Evolutionary conservation across 1,140 invertebrate species (phyloP), one percentile per base, ranked within the genome.

Genomic region (Oppia nitens): DNA sequence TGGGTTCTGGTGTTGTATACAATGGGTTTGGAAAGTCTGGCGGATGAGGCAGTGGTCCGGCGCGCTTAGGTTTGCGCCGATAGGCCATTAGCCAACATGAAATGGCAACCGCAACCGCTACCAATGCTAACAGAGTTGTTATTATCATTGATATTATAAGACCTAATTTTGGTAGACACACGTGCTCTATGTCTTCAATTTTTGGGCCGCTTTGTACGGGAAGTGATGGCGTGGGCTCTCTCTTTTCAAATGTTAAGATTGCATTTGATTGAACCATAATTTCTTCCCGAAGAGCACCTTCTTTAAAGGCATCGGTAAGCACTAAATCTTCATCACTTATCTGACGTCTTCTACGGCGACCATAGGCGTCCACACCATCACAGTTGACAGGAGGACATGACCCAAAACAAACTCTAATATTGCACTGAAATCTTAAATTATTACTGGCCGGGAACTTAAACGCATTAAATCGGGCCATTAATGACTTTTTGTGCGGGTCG

Each of bases 381-480:
- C 89, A 94, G 68, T 94, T 92, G 0, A 92, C 87, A 60, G 90
- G 89, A 78, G 91, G 89, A 74, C 90, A 94, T 72, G 83, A 85
- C 70, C 88, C 87, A 68, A 94, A 94, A 76, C 90, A 94, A 3
- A 94, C 88, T 49, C 89, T 78, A 68, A 94, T 90, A 69, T 92
- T 93, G 70, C 90, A 94, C 71, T 93, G 88, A 84, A 94, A 94
- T 71, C 87, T 76, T 65, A 94, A 88, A 68, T 90, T 92, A 66
- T 92, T 89, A 66, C 86, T 89, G 60, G 84, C 87, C 0, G 89
- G 90, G 79, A 95, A 95, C 70, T 95, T 94, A 70, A 95, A 95
- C 4, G 61, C 90, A 69, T 91, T 91, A 69, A 95, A 93, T 60
- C 82, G 80, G 47, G 88, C 88, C 67, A 84, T 75, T 23, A 94